Evolutionary conservation across 2,113 vertebrate genomes (phyloP).

Genomic region (Podarcis raffonei): DNA sequence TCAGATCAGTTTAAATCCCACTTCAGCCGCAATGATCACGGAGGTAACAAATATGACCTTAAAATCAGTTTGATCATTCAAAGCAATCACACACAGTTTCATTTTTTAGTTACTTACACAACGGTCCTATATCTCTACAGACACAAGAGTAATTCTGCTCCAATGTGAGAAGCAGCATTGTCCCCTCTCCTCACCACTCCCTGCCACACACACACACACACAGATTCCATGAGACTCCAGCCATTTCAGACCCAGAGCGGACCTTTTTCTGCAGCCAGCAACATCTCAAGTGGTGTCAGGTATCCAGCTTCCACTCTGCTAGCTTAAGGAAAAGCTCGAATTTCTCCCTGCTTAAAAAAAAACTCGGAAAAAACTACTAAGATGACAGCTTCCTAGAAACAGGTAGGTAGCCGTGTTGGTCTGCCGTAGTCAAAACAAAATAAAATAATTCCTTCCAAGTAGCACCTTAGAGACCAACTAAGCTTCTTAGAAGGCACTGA

Average conservation of each 20-base stretch:
- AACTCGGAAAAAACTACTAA: not conserved
- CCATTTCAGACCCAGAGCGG: not conserved
- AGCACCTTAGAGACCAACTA: too few species aligned
- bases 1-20: not conserved
- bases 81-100: too few species aligned
- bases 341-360: not conserved
- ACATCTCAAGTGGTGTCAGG: rapidly evolving
- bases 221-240: not conserved
- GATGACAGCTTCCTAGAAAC: not conserved
- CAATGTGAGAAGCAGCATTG: not conserved
- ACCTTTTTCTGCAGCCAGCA: not conserved
- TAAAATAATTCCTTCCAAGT: too few species aligned
- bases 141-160: not conserved
- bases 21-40: not conserved
- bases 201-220: not conserved
- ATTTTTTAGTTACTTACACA: not conserved
- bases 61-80: too few species aligned
- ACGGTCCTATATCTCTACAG: not conserved
- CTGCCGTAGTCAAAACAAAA: too few species aligned
- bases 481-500: not conserved
- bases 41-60: not conserved
- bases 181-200: not conserved
- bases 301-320: not conserved
- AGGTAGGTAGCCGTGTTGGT: too few species aligned
- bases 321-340: not conserved